Evolutionary conservation across 2,113 vertebrate species (phyloP), one percentile per base, ranked within the genome.

Genomic region (Ammodytes dubius): DNA sequence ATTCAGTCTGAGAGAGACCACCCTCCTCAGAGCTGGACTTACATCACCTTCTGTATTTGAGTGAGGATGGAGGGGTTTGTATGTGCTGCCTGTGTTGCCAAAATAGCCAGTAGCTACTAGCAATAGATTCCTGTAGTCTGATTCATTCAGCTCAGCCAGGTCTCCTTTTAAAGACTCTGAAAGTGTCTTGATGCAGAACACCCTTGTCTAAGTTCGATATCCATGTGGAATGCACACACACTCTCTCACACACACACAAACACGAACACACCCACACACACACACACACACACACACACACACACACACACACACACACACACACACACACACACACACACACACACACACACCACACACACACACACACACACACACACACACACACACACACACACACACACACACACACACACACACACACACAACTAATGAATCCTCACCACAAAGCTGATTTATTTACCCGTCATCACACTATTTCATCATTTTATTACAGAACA

Each of bases 121-220:
- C 64, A 37, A 78, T 43, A 81, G 60, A 88, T 89, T 88, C 64
- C 82, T 93, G 80, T 71, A 46, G 42, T 81, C 58, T 87, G 74
- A 82, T 82, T 88, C 67, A 87, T 72, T 74, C 54, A 57, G 43
- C 43, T 81, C 79, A 67, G 82, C 64, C 72, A 64, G 46, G 49
- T 86, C 88, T 91, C 85, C 90, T 92, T 93, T 91, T 93, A 91
- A 94, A 93, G 91, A 57, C 87, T 80, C 35, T 61, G 63, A 77
- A 67, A 50, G 47, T 81, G 71, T 68, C 11, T 45, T 57, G 40
- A 75, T 56, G 50, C 71, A 14, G 12, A 27, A 42, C 75, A 50
- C 57, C 53, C 17, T 63, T 53, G 70, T 86, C 67, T 79, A 37
- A 54, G 66, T 77, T 66, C 71, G 76, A 19, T 72, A 76, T 63